Base-by-base conservation (phyloP, 2,888 invertebrate species). In the Clusia tigrina region DNA sequence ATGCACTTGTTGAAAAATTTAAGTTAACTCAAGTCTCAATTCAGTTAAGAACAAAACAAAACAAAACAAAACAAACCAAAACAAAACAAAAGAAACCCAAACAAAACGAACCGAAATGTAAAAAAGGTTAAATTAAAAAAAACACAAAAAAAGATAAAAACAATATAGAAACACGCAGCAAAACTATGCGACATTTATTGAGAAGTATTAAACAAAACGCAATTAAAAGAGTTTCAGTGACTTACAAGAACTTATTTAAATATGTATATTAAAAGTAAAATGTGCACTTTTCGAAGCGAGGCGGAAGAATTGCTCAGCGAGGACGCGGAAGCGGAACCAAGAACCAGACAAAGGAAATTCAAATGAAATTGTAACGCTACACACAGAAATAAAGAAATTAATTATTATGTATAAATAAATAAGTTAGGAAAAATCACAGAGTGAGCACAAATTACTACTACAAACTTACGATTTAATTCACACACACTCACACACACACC, bases 371-470 rank as follows among this genome's bases (percentile, higher is more conserved):
- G 61, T 64, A 55, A 67, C 67, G 64, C 64, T 64, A 54, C 61
- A 63, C 66, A 64, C 58, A 46, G 62, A 70, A 61, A 63, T 64
- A 55, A 60, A 20, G 17, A 57, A 42, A 57, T 5, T 46, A 23
- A 69, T 64, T 62, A 57, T 64, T 60, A 65, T 58, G 62, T 62
- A 51, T 64, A 66, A 61, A 66, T 66, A 71, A 74, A 74, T 63
- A 57, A 58, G 60, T 60, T 65, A 54, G 61, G 68, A 55, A 62
- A 62, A 32, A 76, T 73, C 74, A 73, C 76, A 76, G 74, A 74
- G 74, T 74, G 74, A 74, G 76, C 74, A 74, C 74, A 69, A 68
- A 65, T 69, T 70, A 42, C 9, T 25, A 26, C 46, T 17, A 57
- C 6, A 15, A 26, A 57, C 48, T 57, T 57, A 57, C 48, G 26